Evolutionary conservation across 2,113 vertebrate species (phyloP).

Genomic region (Corvus moneduloides): DNA sequence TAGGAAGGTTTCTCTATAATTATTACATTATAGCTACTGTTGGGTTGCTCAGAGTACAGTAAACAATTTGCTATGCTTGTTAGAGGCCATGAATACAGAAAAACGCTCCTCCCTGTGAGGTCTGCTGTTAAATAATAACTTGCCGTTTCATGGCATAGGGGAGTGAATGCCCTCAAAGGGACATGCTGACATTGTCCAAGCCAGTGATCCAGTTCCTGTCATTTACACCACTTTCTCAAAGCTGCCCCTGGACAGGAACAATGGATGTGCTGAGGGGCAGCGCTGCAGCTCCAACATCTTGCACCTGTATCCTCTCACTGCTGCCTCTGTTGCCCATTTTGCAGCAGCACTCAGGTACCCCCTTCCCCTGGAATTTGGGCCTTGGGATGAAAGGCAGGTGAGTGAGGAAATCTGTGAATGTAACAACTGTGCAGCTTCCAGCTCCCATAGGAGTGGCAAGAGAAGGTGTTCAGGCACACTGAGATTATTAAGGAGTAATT

Average conservation of each 20-base stretch:
- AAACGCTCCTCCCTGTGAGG: conserved; percentile 48
- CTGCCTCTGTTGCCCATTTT: rapidly evolving
- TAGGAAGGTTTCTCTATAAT: conserved; percentile 62
- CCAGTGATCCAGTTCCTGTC: conserved; percentile 27
- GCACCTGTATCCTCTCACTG: background rate
- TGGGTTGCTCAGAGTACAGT: conserved; percentile 40
- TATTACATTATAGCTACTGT: conserved; percentile 63
- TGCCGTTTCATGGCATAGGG: background rate
- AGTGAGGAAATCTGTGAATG: background rate
- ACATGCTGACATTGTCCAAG: conserved; percentile 32
- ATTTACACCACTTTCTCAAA: background rate
- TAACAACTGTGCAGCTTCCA: background rate
- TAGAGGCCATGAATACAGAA: conserved; percentile 57
- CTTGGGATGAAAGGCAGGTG: background rate
- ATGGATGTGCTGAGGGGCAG: background rate
- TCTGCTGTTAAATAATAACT: conserved; percentile 65
- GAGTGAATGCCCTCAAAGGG: background rate
- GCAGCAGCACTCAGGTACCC: background rate
- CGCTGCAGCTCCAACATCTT: background rate
- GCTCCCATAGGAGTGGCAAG: background rate
- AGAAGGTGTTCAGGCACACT: background rate
- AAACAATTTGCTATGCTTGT: conserved; percentile 61
- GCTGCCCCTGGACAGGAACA: background rate
- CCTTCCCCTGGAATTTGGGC: background rate
- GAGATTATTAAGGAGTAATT: background rate